These are phyloP conservation scores for Enteromius afrohamiltoni DNA, from an alignment of 2,797 vertebrate genomes.

Conservation along the genomic window DNA sequence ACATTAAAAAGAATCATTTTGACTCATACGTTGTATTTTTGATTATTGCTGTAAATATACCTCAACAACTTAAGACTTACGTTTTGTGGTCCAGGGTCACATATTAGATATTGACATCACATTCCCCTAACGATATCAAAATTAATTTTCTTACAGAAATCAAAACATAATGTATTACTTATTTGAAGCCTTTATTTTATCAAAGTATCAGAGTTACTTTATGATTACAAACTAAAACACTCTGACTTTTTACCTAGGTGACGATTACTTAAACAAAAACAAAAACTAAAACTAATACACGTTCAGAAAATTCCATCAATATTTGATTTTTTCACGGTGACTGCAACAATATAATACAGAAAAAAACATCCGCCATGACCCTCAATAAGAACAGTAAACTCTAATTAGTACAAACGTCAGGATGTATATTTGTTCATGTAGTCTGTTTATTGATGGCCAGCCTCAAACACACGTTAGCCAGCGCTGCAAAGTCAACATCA, in stretches of 20 bases:
- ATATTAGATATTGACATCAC: neutral
- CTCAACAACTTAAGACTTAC: no score
- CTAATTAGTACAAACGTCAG: neutral
- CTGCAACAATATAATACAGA: neutral
- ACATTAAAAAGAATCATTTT: no score
- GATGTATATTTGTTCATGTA: constrained; percentile 17
- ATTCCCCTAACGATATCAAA: neutral
- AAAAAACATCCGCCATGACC: neutral
- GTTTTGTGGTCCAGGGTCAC: no score
- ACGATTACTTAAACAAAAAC: neutral
- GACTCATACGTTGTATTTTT: no score
- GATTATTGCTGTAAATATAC: no score
- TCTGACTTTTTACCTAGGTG: constrained; percentile 17
- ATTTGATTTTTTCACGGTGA: neutral
- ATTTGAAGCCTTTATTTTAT: constrained; percentile 36
- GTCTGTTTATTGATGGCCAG: constrained; percentile 5
- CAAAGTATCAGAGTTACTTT: constrained; percentile 27
- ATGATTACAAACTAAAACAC: constrained; percentile 11
- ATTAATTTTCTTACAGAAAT: neutral
- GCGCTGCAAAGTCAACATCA: constrained; percentile 29
- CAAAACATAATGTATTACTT: neutral
- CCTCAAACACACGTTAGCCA: neutral
- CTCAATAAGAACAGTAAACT: neutral
- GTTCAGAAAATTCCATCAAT: neutral
- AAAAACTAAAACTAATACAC: neutral